A percentile compares a stretch with the other conserved stretches of the same genome.
phyloP scores from a whole-genome alignment of 2,113 vertebrate species.

The Daboia siamensis region DNA sequence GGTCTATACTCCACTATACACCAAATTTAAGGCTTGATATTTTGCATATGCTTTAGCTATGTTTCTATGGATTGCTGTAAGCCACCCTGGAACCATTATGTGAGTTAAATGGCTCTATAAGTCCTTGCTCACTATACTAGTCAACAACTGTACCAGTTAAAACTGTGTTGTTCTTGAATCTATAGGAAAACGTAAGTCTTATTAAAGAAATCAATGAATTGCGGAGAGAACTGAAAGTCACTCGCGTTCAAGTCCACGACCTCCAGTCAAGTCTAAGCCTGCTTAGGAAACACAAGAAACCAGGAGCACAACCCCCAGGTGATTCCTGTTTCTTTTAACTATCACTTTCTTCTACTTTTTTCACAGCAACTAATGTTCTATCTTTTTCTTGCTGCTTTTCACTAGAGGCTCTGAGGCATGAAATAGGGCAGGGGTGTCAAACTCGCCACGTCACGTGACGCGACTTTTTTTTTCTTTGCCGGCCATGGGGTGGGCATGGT shows the following conservation, averaged over 20 bases:
- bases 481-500: too few relatives aligned
- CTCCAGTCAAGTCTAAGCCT: constrained; percentile 60
- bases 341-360: neutral
- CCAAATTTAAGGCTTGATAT: neutral
- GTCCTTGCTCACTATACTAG: neutral
- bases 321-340: constrained; percentile 11
- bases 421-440: neutral
- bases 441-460: too few relatives aligned
- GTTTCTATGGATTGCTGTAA: neutral
- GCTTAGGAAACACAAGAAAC: constrained; percentile 61
- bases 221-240: constrained; percentile 65
- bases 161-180: constrained; percentile 1
- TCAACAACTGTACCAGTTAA: neutral
- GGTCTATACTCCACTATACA: neutral
- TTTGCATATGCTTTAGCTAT: neutral
- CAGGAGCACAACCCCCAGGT: constrained; percentile 64
- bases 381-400: constrained; percentile 6
- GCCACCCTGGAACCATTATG: neutral
- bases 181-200: constrained; percentile 75
- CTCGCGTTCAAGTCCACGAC: constrained; percentile 60
- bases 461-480: too few relatives aligned
- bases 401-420: neutral
- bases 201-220: constrained; percentile 78
- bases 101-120: neutral
- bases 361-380: constrained; percentile 9